Evolutionary conservation across 2,797 vertebrate species (phyloP), one percentile per base, ranked within the genome.

Genomic region (Cheirogaleus major): DNA sequence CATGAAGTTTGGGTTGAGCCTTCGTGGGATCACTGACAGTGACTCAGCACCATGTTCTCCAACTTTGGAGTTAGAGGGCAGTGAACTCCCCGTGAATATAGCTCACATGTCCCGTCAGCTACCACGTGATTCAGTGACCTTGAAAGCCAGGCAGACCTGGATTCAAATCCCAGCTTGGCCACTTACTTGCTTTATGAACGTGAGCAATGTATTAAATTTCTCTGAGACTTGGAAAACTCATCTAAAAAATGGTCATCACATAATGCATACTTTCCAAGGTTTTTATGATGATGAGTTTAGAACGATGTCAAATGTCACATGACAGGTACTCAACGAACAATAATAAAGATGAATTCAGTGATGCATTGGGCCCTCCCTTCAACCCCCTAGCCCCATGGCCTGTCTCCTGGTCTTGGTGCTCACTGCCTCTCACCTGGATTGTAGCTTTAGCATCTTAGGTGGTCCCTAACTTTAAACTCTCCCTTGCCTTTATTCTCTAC

Each of bases 221-320:
- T 82, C 32, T 43, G 27, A 65, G 35, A n/a, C 35, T 96, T 83
- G n/a, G 12, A 18, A 25, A 92, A 61, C 38, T 61, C 57, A 48
- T 65, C 59, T 86, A 79, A 72, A 32, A 75, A 79, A 50, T 55
- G 12, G 23, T 4, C 52, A 78, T 14, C 12, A 5, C 1, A 52
- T 9, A 41, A 27, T 1, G 8, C 4, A 4, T 11, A 18, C n/a
- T 69, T 88, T 69, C 48, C 45, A 83, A 78, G 35, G 30, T 22
- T 22, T 69, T 63, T 27, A 30, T 38, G 38, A 59, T 41, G 22
- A 2, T 63, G 57, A 65, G 22, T 82, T 67, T 38, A 59, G 7
- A 91, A 43, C n/a, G 32, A 43, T 10, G 5, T 15, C 41, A 7
- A 32, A 57, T 1, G 52, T 48, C 10, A 55, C 15, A 52, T 5